These are phyloP conservation scores for Loris lydekkerianus DNA, from an alignment of 2,797 vertebrate species.

Conservation along the genomic window DNA sequence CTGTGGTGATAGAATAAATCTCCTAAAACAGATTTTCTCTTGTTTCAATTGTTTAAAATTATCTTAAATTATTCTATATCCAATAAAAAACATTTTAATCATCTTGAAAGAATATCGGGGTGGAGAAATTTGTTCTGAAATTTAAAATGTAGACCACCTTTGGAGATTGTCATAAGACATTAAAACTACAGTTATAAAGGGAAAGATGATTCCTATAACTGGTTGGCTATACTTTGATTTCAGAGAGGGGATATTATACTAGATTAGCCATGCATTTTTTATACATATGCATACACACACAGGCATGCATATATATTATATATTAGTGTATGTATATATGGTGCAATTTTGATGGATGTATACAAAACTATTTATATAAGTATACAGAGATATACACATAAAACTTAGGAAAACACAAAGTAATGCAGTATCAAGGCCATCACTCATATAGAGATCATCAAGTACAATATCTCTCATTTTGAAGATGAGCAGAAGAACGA, in stretches of 20 bases:
- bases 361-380: background rate
- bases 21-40: background rate
- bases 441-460: background rate
- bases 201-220: background rate
- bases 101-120: slow-evolving; percentile 30
- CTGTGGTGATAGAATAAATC: background rate
- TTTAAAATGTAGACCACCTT: slow-evolving; percentile 39
- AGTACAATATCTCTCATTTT: slow-evolving; percentile 10
- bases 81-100: slow-evolving; percentile 63
- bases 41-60: slow-evolving; percentile 49
- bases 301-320: background rate
- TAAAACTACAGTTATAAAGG: slow-evolving; percentile 49
- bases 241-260: background rate
- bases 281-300: background rate
- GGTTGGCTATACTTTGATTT: slow-evolving; percentile 32
- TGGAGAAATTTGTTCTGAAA: slow-evolving; percentile 51
- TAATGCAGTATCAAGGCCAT: background rate
- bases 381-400: background rate
- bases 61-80: slow-evolving; percentile 48
- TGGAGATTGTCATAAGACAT: slow-evolving; percentile 59
- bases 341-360: background rate
- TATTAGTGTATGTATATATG: background rate
- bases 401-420: background rate
- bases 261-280: background rate
- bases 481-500: background rate